phyloP scores from a whole-genome alignment of 1,140 invertebrate species.

The Helicorthomorpha holstii region DNA sequence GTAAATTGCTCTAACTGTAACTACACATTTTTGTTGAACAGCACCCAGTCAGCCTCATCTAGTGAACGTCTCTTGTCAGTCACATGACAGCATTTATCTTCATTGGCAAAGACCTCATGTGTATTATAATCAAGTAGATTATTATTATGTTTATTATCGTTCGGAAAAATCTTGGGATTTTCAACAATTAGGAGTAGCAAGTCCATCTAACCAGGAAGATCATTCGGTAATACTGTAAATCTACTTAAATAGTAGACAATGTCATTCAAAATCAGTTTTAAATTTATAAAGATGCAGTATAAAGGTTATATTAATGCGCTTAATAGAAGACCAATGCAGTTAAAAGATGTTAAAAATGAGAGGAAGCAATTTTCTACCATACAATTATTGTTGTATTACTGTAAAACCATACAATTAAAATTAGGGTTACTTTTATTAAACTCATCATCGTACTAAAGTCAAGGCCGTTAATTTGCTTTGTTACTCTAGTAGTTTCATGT shows the following conservation, averaged over 20 bases:
- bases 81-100: conserved; percentile 52
- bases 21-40: background rate
- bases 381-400: no score
- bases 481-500: no score
- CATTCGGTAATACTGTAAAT: conserved; percentile 32
- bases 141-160: conserved; percentile 54
- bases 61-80: conserved; percentile 61
- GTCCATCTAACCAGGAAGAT: conserved; percentile 38
- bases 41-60: conserved; percentile 54
- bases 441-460: no score
- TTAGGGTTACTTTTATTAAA: no score
- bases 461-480: no score
- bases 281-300: no score
- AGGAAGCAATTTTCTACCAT: no score
- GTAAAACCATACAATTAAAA: no score
- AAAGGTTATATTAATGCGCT: no score
- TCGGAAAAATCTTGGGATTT: conserved; percentile 36
- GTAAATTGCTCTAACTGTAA: background rate
- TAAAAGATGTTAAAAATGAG: no score
- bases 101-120: conserved; percentile 53
- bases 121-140: conserved; percentile 39
- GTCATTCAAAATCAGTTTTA: no score
- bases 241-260: background rate
- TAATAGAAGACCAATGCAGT: no score
- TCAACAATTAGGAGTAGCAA: conserved; percentile 41